Evolutionary conservation across 1,140 invertebrate species (phyloP).

Genomic region (Ceratitis capitata): DNA sequence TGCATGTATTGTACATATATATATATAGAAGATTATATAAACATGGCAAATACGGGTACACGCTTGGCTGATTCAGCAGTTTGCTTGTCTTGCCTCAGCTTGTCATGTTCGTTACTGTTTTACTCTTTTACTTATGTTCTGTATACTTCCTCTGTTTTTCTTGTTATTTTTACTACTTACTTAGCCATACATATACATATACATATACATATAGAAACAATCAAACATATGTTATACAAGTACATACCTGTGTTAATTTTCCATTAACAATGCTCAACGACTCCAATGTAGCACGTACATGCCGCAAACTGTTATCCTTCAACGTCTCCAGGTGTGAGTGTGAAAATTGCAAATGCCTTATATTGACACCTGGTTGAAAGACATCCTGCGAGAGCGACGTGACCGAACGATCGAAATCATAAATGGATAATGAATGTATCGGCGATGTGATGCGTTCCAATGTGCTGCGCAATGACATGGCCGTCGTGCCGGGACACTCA

Average conservation of each 20-base stretch:
- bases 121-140: not conserved
- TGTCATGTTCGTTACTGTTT: not conserved
- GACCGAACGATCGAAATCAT: slow-evolving; percentile 82
- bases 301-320: slow-evolving; percentile 77
- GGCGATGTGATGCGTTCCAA: slow-evolving; percentile 70
- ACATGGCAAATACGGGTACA: not conserved
- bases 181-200: not conserved
- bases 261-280: slow-evolving; percentile 83
- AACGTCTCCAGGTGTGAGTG: slow-evolving; percentile 81
- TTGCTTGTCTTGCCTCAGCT: not conserved
- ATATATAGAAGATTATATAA: not conserved
- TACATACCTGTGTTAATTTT: slow-evolving; percentile 72
- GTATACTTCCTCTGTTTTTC: not conserved
- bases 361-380: slow-evolving; percentile 77
- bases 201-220: not conserved
- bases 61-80: not conserved
- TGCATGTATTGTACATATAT: not conserved
- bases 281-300: slow-evolving; percentile 79
- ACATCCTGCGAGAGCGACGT: slow-evolving; percentile 75
- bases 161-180: not conserved
- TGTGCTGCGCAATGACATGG: slow-evolving; percentile 65
- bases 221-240: too few relatives aligned
- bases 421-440: slow-evolving; percentile 86
- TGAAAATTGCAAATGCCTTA: slow-evolving; percentile 83
- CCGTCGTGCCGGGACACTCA: slow-evolving; percentile 79